phyloP scores from a whole-genome alignment of 2,888 invertebrate species.

The Acronicta leporina region DNA sequence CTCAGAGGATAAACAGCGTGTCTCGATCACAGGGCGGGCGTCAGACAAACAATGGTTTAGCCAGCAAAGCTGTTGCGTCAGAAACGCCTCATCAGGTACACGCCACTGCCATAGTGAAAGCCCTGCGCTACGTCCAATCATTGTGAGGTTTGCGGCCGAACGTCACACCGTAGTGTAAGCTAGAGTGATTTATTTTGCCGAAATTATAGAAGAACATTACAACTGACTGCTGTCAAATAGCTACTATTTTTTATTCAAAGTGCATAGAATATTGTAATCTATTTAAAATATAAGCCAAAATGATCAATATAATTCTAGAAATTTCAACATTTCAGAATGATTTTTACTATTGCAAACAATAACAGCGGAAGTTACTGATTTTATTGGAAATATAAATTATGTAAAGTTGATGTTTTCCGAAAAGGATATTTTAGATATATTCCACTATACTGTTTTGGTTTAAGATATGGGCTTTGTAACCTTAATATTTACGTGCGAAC shows the following conservation, averaged over 20 bases:
- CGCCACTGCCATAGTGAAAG: conserved; percentile 54
- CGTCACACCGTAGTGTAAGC: conserved; percentile 49
- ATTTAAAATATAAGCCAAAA: too few species aligned
- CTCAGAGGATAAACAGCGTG: conserved; percentile 34
- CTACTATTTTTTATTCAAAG: too few species aligned
- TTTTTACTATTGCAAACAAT: conserved; percentile 21
- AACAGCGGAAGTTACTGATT: conserved; percentile 31
- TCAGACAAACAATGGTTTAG: conserved; percentile 74
- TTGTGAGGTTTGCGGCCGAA: conserved; percentile 51
- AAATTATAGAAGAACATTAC: too few species aligned
- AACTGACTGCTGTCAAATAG: too few species aligned
- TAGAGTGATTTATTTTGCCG: neutral
- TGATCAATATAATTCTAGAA: too few species aligned
- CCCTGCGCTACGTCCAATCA: conserved; percentile 66
- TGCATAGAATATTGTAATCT: too few species aligned
- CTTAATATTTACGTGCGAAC: too few species aligned
- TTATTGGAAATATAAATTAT: conserved; percentile 32
- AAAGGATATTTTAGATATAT: too few species aligned
- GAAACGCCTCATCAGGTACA: conserved; percentile 74
- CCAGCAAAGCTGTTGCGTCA: conserved; percentile 58
- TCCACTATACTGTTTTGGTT: neutral
- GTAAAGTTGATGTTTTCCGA: too few species aligned
- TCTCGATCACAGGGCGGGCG: conserved; percentile 51
- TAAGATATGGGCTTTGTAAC: too few species aligned
- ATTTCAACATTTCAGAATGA: conserved; percentile 5